Evolutionary conservation across 2,888 invertebrate species (phyloP).

Genomic region (Camptogramma bilineatum): DNA sequence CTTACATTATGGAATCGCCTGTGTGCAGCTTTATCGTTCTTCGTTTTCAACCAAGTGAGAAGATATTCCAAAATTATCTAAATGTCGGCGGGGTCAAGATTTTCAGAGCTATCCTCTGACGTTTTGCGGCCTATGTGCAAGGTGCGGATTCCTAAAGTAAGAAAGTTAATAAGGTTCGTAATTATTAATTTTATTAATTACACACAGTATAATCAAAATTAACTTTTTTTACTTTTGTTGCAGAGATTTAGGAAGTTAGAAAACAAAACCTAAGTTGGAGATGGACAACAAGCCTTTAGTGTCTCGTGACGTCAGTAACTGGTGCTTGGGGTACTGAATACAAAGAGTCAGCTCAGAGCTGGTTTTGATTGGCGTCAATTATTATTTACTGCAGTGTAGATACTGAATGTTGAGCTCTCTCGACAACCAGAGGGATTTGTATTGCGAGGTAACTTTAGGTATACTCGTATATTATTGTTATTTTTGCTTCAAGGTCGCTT

Average conservation of each 20-base stretch:
- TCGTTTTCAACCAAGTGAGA: neutral
- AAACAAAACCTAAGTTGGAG: neutral
- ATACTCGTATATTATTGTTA: too few relatives aligned
- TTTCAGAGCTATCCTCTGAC: too few relatives aligned
- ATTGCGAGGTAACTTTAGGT: neutral
- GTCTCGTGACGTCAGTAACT: neutral
- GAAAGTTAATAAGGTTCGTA: too few relatives aligned
- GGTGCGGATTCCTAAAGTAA: too few relatives aligned
- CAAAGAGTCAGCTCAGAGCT: neutral
- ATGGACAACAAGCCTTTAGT: neutral
- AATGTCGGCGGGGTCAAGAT: too few relatives aligned
- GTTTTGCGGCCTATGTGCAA: too few relatives aligned
- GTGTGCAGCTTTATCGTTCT: neutral
- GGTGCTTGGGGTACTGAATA: neutral
- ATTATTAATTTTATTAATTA: too few relatives aligned
- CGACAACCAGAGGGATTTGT: neutral
- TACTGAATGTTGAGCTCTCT: neutral
- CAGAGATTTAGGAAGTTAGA: too few relatives aligned
- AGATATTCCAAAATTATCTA: neutral
- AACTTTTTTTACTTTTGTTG: too few relatives aligned
- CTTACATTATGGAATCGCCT: neutral
- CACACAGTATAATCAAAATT: too few relatives aligned
- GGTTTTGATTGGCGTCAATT: constrained; percentile 14
- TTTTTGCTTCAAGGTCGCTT: too few relatives aligned
- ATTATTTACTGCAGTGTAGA: constrained; percentile 2